Evolutionary conservation across 30 jellyfish, hydroid and myxozoan genomes (phyloP).

Genomic region (Rhopilema esculentum): DNA sequence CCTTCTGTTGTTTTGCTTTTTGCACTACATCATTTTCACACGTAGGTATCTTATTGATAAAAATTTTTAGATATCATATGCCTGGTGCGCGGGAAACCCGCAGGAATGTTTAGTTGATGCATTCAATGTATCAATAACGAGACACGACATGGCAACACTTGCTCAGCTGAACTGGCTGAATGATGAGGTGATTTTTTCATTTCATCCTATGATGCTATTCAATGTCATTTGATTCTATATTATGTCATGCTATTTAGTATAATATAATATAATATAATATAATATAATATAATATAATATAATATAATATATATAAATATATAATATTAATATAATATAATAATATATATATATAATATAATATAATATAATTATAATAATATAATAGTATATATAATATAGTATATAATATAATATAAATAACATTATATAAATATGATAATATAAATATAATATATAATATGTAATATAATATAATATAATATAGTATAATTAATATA

Average conservation of each 20-base stretch:
- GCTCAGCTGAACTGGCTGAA: conserved; percentile 89
- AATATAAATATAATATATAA: too few relatives aligned
- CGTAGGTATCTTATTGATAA: too few relatives aligned
- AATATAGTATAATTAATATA: too few relatives aligned
- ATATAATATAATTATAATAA: too few relatives aligned
- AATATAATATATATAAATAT: too few relatives aligned
- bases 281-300: neutral
- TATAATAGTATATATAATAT: too few relatives aligned
- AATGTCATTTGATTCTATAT: neutral
- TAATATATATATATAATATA: too few relatives aligned
- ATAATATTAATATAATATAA: too few relatives aligned
- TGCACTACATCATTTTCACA: too few relatives aligned
- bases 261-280: neutral
- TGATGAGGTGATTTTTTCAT: conserved; percentile 78
- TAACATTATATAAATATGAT: too few relatives aligned
- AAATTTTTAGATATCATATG: conserved; percentile 60
- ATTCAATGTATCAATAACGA: conserved; percentile 80
- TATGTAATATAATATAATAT: too few relatives aligned
- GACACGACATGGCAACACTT: conserved; percentile 85
- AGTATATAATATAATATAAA: too few relatives aligned
- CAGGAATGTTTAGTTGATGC: conserved; percentile 72
- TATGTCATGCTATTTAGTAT: neutral
- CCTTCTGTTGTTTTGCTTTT: neutral
- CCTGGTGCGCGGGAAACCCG: conserved; percentile 74
- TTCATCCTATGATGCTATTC: neutral